A percentile compares a stretch with the other conserved stretches of the same genome.
These are phyloP conservation scores for Drosophila willistoni DNA, from an alignment of 1,140 invertebrate species.

Conservation along the genomic window DNA sequence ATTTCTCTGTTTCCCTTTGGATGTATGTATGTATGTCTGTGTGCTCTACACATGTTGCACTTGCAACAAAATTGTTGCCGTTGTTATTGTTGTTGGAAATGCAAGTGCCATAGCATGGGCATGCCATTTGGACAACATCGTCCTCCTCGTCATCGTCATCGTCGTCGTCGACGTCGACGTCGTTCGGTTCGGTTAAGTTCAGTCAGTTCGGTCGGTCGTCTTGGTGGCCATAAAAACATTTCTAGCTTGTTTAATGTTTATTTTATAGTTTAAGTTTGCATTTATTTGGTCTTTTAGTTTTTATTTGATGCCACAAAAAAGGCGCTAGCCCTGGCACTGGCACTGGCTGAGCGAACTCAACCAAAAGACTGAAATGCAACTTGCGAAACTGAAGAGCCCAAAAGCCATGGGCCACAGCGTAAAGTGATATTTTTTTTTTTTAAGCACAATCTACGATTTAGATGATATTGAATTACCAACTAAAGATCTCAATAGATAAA, in stretches of 20 bases:
- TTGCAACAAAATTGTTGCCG: slow-evolving; percentile 70
- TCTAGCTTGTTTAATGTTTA: slow-evolving; percentile 82
- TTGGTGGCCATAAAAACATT: slow-evolving; percentile 79
- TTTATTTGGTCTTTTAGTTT: slow-evolving; percentile 82
- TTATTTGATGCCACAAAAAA: slow-evolving; percentile 53
- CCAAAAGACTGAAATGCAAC: neutral
- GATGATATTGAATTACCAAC: no score
- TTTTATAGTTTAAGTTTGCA: slow-evolving; percentile 83
- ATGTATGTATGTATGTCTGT: slow-evolving; percentile 20
- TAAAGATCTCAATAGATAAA: no score
- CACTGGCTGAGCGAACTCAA: slow-evolving; percentile 16
- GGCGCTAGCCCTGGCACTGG: slow-evolving; percentile 44
- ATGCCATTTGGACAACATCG: slow-evolving; percentile 27
- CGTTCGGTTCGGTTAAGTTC: neutral
- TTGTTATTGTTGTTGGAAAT: slow-evolving; percentile 49
- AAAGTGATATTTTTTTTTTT: no score
- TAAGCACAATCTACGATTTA: no score
- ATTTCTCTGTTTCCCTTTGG: slow-evolving; percentile 6
- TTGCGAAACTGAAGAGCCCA: no score
- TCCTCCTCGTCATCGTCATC: slow-evolving; percentile 18
- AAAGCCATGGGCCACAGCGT: no score
- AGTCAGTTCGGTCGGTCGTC: slow-evolving; percentile 41
- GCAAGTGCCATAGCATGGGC: slow-evolving; percentile 31
- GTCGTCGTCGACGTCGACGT: neutral
- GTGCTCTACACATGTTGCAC: slow-evolving; percentile 58